Conservation (phyloP, 2,113 vertebrate genomes). For the Gallinago paraguaiae region DNA sequence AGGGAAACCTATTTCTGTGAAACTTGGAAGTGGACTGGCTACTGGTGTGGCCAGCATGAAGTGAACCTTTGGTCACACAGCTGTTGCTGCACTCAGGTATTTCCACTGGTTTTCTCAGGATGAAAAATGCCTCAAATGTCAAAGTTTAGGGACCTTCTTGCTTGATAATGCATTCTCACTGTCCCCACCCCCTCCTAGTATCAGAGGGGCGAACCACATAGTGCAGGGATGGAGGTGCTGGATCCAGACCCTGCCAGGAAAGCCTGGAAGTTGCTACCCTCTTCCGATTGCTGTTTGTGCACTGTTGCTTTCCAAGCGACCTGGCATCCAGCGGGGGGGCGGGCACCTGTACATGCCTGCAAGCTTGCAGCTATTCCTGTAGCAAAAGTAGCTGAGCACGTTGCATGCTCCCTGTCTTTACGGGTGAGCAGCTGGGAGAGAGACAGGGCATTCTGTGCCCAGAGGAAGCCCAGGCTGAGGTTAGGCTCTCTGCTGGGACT, state of each 20-base stretch:
- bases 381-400: not conserved
- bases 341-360: accelerated
- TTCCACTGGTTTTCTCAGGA: not conserved
- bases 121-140: not conserved
- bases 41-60: accelerated
- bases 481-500: not conserved
- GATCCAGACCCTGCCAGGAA: not conserved
- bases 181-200: accelerated
- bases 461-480: not conserved
- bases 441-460: not conserved
- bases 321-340: not conserved
- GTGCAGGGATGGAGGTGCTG: not conserved
- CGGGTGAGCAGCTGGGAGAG: not conserved
- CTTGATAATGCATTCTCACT: not conserved
- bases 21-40: not conserved
- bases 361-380: not conserved
- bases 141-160: not conserved
- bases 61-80: not conserved
- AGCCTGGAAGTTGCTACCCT: not conserved
- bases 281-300: not conserved
- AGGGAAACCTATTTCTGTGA: not conserved
- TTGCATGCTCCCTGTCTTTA: not conserved
- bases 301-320: not conserved
- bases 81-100: not conserved
- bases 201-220: not conserved